phyloP scores from a whole-genome alignment of 2,113 vertebrate genomes.

The Serilophus lunatus region DNA sequence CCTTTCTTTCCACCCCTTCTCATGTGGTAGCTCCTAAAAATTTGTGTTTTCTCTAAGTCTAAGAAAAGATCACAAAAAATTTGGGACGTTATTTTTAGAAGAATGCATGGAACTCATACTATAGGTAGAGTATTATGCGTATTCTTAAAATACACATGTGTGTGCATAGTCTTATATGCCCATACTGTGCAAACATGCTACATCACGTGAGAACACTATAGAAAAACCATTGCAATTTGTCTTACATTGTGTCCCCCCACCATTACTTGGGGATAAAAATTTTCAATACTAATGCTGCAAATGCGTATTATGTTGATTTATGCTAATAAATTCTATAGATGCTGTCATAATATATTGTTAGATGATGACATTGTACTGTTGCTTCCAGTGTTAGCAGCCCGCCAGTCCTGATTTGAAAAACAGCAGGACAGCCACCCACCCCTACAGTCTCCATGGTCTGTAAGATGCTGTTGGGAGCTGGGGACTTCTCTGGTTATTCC shows the following conservation, averaged over 20 bases:
- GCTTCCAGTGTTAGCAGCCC: conserved; percentile 8
- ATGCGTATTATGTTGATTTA: conserved; percentile 68
- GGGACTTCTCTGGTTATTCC: not conserved
- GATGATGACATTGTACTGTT: conserved; percentile 26
- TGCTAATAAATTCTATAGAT: conserved; percentile 47
- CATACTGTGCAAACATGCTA: not conserved
- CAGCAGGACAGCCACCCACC: not conserved
- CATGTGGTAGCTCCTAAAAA: not conserved
- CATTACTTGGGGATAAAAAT: conserved; percentile 43
- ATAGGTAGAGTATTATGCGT: not conserved
- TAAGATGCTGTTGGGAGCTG: not conserved
- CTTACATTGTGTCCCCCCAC: not conserved
- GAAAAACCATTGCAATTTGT: not conserved
- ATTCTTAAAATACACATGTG: not conserved
- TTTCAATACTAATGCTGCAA: conserved; percentile 53
- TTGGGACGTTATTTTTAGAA: not conserved
- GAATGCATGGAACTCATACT: not conserved
- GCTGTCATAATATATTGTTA: conserved; percentile 48
- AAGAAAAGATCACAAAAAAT: not conserved
- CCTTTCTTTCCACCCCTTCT: not conserved
- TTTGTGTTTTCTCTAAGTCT: not conserved
- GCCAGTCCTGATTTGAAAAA: not conserved
- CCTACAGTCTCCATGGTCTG: not conserved
- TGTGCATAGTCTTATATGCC: not conserved
- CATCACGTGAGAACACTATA: not conserved